Evolutionary conservation across 2,888 invertebrate species (phyloP), one percentile per base, ranked within the genome.

Genomic region (Gnatocerus cornutus): DNA sequence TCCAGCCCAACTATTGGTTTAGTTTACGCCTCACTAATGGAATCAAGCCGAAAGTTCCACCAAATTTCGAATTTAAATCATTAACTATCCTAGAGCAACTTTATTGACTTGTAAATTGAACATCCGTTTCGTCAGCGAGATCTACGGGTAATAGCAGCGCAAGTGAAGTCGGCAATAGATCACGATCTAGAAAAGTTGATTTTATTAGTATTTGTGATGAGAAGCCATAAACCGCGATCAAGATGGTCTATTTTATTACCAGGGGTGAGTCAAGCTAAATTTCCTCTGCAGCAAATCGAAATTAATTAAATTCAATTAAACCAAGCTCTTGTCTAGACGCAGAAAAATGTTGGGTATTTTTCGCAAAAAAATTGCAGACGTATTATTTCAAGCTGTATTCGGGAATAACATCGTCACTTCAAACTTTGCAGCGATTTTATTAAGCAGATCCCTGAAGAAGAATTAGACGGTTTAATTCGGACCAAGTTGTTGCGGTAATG

Each of bases 171-270:
- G 46, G 46, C 48, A 33, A 27, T 59, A 59, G 10, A 46, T 59
- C 46, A 62, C 7, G 12, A 30, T n/a, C 59, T 43, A 59, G 63
- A 63, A 63, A 63, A 63, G 53, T 63, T 53, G 16, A 63, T 63
- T 63, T 63, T 63, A 53, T 63, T 52, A 53, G 43, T 63, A 53
- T 53, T 14, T 53, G 50, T 45, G 63, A 63, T 53, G 63, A 53
- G 41, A 43, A 63, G 33, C 52, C 30, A 45, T 62, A 62, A 62
- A 62, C 50, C 62, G 50, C 50, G n/a, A 50, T 52, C 53, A 63
- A 50, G 43, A 53, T 48, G 48, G 46, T 53, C 53, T 43, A 29
- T 63, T 62, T 62, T 63, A 63, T 63, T 63, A 43, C 53, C 12
- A 10, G 27, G 63, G 63, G 63, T 52, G 27, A 53, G 43, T 48